phyloP scores from a whole-genome alignment of 2,888 invertebrate genomes.

The Dyspetes luteomarginatus region DNA sequence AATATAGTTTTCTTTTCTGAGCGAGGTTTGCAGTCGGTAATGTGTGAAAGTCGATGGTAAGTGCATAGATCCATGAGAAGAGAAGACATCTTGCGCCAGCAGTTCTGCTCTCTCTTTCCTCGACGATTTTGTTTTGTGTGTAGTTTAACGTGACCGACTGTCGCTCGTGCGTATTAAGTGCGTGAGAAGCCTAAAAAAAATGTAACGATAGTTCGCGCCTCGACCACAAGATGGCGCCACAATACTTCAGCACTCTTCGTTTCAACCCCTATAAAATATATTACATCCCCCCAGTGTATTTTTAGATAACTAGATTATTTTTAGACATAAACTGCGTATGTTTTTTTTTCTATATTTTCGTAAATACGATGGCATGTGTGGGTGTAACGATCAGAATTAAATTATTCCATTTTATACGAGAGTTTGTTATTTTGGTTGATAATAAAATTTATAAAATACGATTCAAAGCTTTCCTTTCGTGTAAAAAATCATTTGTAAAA shows the following conservation, averaged over 20 bases:
- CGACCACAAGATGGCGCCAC: constrained; percentile 42
- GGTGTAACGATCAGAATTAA: constrained; percentile 26
- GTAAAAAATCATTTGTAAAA: too few species aligned
- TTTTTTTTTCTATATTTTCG: not conserved
- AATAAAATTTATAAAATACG: constrained; percentile 15
- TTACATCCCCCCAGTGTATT: not conserved
- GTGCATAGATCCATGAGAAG: not conserved
- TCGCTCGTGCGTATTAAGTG: constrained; percentile 39
- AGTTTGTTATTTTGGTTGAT: constrained; percentile 5
- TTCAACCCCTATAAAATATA: constrained; percentile 17
- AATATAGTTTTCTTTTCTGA: not conserved
- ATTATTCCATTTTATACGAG: constrained; percentile 24
- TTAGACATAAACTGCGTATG: constrained; percentile 6
- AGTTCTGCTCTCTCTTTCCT: too few species aligned
- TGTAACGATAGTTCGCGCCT: not conserved
- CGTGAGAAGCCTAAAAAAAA: constrained; percentile 18
- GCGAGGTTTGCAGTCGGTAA: constrained; percentile 42
- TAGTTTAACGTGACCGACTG: constrained; percentile 38
- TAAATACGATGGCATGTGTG: constrained; percentile 11
- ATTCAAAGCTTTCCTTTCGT: too few species aligned
- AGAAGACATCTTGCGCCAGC: too few species aligned
- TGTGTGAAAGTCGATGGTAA: not conserved
- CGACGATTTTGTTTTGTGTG: too few species aligned
- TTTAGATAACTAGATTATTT: not conserved
- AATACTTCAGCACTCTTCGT: constrained; percentile 1